Base-by-base conservation (phyloP, 2,797 vertebrate genomes). In the Diplodus sargus region DNA sequence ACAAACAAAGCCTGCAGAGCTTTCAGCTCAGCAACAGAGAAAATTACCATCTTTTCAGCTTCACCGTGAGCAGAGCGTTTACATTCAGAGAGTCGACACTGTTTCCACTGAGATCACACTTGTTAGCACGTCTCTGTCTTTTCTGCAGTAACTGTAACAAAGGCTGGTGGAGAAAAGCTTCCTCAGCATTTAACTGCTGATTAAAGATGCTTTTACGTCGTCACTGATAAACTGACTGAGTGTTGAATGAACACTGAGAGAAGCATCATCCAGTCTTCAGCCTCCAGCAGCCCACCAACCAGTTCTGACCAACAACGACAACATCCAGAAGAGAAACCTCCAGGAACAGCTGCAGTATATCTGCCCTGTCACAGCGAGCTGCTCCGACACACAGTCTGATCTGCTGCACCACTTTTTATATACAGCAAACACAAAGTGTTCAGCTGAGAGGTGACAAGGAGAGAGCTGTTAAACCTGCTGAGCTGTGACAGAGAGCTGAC, bases 41-140 rank as follows among this genome's bases (percentile, higher is more conserved):
- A 2, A 60, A 77, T 79, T 52, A 52, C n/a, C 39, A 57, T 49
- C 5, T 65, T 75, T 65, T 71, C 30, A 60, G n/a, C 59, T 45
- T 65, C 34, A 48, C 14, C 1, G 16, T 25, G 54, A 62, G 43
- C n/a, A 68, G 63, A 52, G 22, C 53, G 25, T 60, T 70, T 34
- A 5, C 3, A 39, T 70, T 53, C 17, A 25, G 2, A 49, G n/a
- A 51, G 56, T 51, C 0, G 3, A 34, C 11, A 43, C 43, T 45
- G 39, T 63, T 71, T 83, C n/a, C 47, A n/a, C n/a, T 45, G 23
- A 71, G 45, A 72, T 12, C 34, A 45, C 30, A 48, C 30, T 39
- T 49, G 14, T 43, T 20, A 20, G 20, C 56, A 45, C 3, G 28
- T 59, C 47, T 42, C 25, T 43, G 57, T 82, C 3, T 48, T 47